phyloP scores from a whole-genome alignment of 2,888 invertebrate species.

The Macrosoma leucophasiata region DNA sequence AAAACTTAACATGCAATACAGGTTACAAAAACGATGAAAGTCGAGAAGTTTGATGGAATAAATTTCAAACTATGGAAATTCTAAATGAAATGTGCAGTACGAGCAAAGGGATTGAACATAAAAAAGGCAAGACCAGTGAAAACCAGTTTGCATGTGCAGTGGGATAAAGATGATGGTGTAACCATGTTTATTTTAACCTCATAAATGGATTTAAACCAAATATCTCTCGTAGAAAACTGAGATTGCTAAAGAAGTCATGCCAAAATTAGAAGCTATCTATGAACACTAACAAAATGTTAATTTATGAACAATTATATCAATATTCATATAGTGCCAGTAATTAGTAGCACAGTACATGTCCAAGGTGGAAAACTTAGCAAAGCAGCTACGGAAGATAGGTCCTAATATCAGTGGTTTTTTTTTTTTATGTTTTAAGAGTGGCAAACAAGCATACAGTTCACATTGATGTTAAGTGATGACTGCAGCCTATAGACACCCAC shows the following conservation, averaged over 20 bases:
- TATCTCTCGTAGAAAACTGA: no score
- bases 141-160: constrained; percentile 1
- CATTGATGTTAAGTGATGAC: no score
- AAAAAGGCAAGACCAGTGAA: constrained; percentile 6
- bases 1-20: no score
- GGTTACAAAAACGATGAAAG: constrained; percentile 2
- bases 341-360: constrained; percentile 6
- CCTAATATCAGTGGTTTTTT: no score
- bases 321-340: neutral
- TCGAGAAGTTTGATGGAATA: constrained; percentile 4
- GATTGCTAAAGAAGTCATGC: constrained; percentile 6
- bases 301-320: constrained; percentile 7
- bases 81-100: constrained; percentile 5
- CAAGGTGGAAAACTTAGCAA: constrained; percentile 6
- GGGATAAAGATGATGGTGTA: constrained; percentile 7
- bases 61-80: no score
- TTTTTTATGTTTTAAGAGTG: no score
- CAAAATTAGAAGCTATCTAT: constrained; percentile 9
- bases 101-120: constrained; percentile 8
- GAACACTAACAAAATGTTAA: constrained; percentile 9
- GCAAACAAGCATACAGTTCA: no score
- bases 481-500: no score
- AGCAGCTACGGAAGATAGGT: no score
- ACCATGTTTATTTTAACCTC: constrained; percentile 10
- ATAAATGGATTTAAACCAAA: constrained; percentile 11